A percentile compares a stretch with the other conserved stretches of the same genome.
These are phyloP conservation scores for Pediacus dermestoides DNA, from an alignment of 2,888 invertebrate genomes.

Conservation along the genomic window DNA sequence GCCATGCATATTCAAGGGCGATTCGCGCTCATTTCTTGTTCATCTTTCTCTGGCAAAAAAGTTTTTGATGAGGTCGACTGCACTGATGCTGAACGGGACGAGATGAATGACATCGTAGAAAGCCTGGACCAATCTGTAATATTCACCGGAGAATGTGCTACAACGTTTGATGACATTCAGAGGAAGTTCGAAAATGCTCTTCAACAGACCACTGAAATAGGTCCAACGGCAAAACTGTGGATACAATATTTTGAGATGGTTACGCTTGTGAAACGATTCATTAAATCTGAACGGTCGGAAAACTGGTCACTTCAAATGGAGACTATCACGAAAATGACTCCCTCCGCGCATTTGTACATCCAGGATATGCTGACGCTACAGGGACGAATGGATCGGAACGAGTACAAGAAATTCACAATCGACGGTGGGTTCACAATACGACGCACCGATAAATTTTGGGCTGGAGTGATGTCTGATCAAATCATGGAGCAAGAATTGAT, in stretches of 20 bases:
- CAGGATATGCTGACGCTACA: conserved; percentile 41
- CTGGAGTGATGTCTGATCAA: neutral
- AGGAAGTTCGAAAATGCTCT: no score
- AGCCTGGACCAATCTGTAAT: no score
- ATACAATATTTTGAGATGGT: conserved; percentile 12
- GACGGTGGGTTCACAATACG: conserved; percentile 2
- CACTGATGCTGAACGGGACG: no score
- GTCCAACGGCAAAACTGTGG: conserved; percentile 11
- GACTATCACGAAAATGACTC: neutral
- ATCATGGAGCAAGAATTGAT: conserved; percentile 6
- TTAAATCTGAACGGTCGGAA: conserved; percentile 10
- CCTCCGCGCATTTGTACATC: conserved; percentile 1
- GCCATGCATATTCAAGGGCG: conserved; percentile 32
- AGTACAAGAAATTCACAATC: conserved; percentile 27
- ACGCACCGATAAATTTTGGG: conserved; percentile 4
- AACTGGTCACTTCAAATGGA: conserved; percentile 1
- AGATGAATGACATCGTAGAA: no score
- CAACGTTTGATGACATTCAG: no score
- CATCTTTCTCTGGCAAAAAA: conserved; percentile 15
- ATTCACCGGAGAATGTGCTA: no score
- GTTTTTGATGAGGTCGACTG: conserved; percentile 18
- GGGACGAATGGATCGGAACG: conserved; percentile 24
- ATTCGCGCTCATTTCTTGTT: conserved; percentile 32
- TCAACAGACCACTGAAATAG: no score
- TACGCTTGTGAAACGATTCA: conserved; percentile 11